Conservation (phyloP, 2,797 vertebrate genomes). For the Pangasius macronema region DNA sequence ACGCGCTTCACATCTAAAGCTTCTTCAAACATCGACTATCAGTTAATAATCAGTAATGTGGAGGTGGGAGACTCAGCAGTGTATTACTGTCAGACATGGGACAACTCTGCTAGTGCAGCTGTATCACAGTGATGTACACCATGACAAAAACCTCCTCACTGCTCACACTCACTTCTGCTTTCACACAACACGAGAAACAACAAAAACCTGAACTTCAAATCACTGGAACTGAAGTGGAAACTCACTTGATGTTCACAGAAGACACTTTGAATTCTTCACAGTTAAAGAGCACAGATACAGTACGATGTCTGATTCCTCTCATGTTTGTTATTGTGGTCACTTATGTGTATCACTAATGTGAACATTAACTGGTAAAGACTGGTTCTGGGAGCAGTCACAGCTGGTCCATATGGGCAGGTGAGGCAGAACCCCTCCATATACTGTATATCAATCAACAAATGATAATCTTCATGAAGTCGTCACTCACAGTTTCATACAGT, state of each 20-base stretch:
- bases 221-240: neutral
- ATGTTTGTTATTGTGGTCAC: neutral
- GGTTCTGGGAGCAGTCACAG: no score
- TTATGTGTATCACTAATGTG: no score
- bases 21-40: neutral
- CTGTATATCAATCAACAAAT: no score
- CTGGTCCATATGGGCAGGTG: no score
- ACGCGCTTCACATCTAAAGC: slow-evolving; percentile 14
- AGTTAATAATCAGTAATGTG: slow-evolving; percentile 50
- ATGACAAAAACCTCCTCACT: slow-evolving; percentile 22
- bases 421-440: no score
- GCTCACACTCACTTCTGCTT: slow-evolving; percentile 28
- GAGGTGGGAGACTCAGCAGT: slow-evolving; percentile 53
- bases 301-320: neutral
- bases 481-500: no score
- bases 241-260: neutral
- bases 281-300: neutral
- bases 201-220: neutral
- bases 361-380: no score
- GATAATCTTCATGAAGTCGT: no score
- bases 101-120: neutral
- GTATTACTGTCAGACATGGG: slow-evolving; percentile 36
- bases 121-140: slow-evolving; percentile 28
- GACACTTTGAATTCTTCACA: neutral
- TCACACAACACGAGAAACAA: slow-evolving; percentile 18